Percentiles rank a stretch among this genome's conserved stretches.
phyloP scores from a whole-genome alignment of 2,888 invertebrate species.

The Tenthredo amoena region DNA sequence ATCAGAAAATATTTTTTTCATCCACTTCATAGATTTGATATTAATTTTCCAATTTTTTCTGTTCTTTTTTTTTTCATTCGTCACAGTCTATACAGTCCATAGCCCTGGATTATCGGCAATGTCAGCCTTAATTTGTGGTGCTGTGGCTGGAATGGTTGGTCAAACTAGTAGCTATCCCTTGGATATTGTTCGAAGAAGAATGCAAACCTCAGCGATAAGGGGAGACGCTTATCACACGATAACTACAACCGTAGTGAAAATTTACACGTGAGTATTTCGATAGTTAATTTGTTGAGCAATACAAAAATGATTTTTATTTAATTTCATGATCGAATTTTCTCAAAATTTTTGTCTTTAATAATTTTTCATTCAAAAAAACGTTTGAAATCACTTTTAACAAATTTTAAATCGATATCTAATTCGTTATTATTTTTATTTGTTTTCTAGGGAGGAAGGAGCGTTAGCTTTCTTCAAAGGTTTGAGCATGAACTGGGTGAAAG shows the following conservation, averaged over 20 bases:
- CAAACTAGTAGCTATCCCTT: constrained; percentile 98
- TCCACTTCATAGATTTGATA: not conserved
- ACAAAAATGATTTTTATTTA: not conserved
- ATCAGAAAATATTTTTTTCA: not conserved
- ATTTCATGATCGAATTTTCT: constrained; percentile 8
- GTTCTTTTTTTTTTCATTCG: no score
- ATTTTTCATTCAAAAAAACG: no score
- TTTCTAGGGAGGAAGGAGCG: constrained; percentile 90
- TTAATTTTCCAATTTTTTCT: constrained; percentile 20
- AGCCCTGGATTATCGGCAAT: constrained; percentile 78
- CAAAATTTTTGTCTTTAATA: not conserved
- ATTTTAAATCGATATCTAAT: not conserved
- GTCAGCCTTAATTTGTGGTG: constrained; percentile 90
- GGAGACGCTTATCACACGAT: constrained; percentile 81
- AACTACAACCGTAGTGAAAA: constrained; percentile 83
- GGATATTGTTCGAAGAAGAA: constrained; percentile 91
- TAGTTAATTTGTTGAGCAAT: not conserved
- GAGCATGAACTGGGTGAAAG: constrained; percentile 99
- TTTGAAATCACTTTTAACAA: not conserved
- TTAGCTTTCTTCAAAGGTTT: constrained; percentile 98
- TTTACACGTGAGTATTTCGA: constrained; percentile 83
- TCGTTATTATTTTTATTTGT: not conserved
- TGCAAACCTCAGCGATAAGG: constrained; percentile 83
- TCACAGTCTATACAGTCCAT: constrained; percentile 70
- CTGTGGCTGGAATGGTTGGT: constrained; percentile 94